A percentile compares a stretch with the other conserved stretches of the same genome.
Conservation (phyloP, 2,113 vertebrate species). For the Spheniscus mendiculus region DNA sequence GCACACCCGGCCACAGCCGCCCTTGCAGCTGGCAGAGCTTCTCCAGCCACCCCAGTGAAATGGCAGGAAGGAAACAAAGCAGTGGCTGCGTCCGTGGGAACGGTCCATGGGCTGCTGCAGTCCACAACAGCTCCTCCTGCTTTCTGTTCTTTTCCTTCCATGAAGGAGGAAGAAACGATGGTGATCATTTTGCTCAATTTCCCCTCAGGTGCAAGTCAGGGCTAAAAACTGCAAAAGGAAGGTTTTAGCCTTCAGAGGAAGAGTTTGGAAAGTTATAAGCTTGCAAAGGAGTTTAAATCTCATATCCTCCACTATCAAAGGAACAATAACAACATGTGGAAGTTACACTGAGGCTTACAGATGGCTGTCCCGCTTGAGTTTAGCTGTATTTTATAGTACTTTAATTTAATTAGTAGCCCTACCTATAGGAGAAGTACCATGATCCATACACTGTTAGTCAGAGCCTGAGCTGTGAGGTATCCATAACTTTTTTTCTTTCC, state of each 20-base stretch:
- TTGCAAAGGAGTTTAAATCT: not conserved
- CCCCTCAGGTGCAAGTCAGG: not conserved
- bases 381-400: not conserved
- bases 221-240: not conserved
- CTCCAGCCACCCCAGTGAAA: not conserved
- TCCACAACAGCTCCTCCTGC: not conserved
- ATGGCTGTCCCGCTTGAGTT: not conserved
- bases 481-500: not conserved
- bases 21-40: not conserved
- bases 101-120: not conserved
- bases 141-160: not conserved
- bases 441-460: not conserved
- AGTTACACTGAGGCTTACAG: not conserved
- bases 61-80: not conserved
- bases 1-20: fast-evolving
- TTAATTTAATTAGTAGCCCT: not conserved
- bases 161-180: not conserved
- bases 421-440: not conserved
- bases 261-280: not conserved
- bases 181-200: not conserved
- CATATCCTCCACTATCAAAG: not conserved
- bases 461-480: not conserved
- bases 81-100: not conserved
- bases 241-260: not conserved
- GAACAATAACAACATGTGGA: not conserved